Conservation (phyloP, 92 coral and sea anemone genomes). For the Meandrina meandrites region DNA sequence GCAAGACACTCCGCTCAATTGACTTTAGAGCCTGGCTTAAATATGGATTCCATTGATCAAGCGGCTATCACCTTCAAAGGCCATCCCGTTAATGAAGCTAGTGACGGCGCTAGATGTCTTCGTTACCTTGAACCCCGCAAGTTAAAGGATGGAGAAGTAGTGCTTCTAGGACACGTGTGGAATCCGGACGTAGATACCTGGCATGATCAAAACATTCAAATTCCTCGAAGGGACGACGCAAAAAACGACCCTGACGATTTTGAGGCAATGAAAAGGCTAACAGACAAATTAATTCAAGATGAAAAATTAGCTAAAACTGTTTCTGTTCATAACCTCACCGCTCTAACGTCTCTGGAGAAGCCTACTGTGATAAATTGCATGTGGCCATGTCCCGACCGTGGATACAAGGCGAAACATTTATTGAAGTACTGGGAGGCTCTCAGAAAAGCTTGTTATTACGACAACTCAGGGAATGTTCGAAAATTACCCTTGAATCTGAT, state of each 20-base stretch:
- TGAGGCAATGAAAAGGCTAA: conserved; percentile 32
- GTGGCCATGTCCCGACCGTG: conserved; percentile 37
- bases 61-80: conserved; percentile 7
- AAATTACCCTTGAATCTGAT: conserved; percentile 47
- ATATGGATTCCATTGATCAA: neutral
- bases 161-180: conserved; percentile 41
- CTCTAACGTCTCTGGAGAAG: conserved; percentile 25
- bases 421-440: conserved; percentile 31
- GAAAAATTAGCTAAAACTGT: conserved; percentile 32
- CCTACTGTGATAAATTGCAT: conserved; percentile 38
- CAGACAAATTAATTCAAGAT: conserved; percentile 3
- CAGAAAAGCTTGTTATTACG: conserved; percentile 7
- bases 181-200: conserved; percentile 18
- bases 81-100: conserved; percentile 23
- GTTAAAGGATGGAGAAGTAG: conserved; percentile 20
- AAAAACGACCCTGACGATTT: conserved; percentile 43
- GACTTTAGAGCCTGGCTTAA: conserved; percentile 24
- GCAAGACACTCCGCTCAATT: conserved; percentile 15
- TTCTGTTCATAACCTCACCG: conserved; percentile 27
- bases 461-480: conserved; percentile 14
- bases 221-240: conserved; percentile 7
- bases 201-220: neutral
- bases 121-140: conserved; percentile 38
- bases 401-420: conserved; percentile 21
- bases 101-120: conserved; percentile 47